These are phyloP conservation scores for Zaprionus capensis DNA, from an alignment of 1,140 invertebrate genomes.

Conservation along the genomic window DNA sequence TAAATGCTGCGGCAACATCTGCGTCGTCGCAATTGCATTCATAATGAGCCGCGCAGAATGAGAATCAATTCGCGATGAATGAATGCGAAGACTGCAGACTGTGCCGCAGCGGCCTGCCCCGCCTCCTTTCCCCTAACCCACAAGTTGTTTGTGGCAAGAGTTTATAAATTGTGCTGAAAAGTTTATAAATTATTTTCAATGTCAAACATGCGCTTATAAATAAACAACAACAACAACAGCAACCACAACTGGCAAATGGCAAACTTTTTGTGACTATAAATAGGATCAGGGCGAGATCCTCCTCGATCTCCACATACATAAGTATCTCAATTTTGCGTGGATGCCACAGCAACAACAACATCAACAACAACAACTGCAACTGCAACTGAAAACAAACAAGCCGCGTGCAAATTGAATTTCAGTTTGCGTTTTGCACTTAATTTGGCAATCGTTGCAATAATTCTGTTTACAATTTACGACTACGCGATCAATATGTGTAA, in stretches of 20 bases:
- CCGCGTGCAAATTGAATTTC: slow-evolving; percentile 72
- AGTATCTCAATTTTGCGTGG: slow-evolving; percentile 46
- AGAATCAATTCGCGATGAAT: slow-evolving; percentile 63
- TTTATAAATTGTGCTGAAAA: slow-evolving; percentile 73
- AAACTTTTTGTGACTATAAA: slow-evolving; percentile 40
- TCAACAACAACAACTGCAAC: slow-evolving; percentile 32
- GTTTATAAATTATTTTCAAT: slow-evolving; percentile 79
- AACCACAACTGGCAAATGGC: slow-evolving; percentile 45
- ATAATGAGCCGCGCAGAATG: slow-evolving; percentile 62
- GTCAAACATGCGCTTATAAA: slow-evolving; percentile 80
- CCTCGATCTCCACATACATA: slow-evolving; percentile 26
- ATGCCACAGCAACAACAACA: slow-evolving; percentile 15
- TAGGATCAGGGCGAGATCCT: slow-evolving; percentile 22
- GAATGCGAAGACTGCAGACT: slow-evolving; percentile 46
- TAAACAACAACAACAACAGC: slow-evolving; percentile 58
- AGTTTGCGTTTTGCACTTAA: slow-evolving; percentile 76
- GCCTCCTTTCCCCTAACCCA: background rate
- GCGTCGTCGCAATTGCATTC: slow-evolving; percentile 74
- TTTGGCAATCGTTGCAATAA: slow-evolving; percentile 81
- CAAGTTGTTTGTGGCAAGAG: slow-evolving; percentile 19
- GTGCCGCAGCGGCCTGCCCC: background rate
- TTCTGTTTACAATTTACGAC: slow-evolving; percentile 81
- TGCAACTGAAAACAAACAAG: slow-evolving; percentile 69
- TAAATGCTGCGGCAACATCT: slow-evolving; percentile 76
- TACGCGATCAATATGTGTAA: slow-evolving; percentile 53